Base-by-base conservation (phyloP, 92 coral and sea anemone genomes). In the Nematostella vectensis region DNA sequence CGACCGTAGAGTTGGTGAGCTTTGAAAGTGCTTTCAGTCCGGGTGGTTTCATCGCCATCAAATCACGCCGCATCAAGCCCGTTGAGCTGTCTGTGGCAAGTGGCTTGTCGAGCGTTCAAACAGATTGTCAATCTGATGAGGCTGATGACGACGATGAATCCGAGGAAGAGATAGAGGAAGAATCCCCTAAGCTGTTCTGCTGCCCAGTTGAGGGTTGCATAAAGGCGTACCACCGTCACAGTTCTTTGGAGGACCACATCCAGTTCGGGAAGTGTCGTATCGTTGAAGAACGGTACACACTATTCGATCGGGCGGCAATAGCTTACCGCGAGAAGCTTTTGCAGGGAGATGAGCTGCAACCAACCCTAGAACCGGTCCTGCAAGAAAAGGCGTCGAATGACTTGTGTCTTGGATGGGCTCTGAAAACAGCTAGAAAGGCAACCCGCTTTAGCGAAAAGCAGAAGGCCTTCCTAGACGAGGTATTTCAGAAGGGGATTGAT, bases 171-270 rank as follows among this genome's bases (percentile, higher is more conserved):
- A n/a, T n/a, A n/a, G n/a, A n/a, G n/a, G n/a, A n/a, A 24, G 27
- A 57, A 67, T 15, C 40, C 1, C 6, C 29, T 17, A 60, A 25
- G 66, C 25, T 58, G 13, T 58, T 58, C 27, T 2, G 26, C 26
- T 58, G 52, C 28, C 54, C 65, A 4, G 27, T 38, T 26, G 52
- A 40, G 11, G 66, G 66, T 16, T 59, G 66, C 54, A 29, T 27
- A 15, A 25, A 25, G 39, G 31, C 27, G 15, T 59, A 20, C 22
- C 66, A 59, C 3, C 31, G 43, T 23, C 40, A 44, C 54, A 21
- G 22, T 44, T 10, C 42, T 11, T 26, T 59, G 8, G 54, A 43
- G 42, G 29, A 59, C 42, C 66, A 59, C 28, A 29, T 59, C 6
- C 43, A 25, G 36, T 59, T 38, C 27, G 66, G 66, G 2, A 59